Evolutionary conservation across 53 echinoderm and acorn worm species (phyloP).

Genomic region (Apostichopus leukothele): DNA sequence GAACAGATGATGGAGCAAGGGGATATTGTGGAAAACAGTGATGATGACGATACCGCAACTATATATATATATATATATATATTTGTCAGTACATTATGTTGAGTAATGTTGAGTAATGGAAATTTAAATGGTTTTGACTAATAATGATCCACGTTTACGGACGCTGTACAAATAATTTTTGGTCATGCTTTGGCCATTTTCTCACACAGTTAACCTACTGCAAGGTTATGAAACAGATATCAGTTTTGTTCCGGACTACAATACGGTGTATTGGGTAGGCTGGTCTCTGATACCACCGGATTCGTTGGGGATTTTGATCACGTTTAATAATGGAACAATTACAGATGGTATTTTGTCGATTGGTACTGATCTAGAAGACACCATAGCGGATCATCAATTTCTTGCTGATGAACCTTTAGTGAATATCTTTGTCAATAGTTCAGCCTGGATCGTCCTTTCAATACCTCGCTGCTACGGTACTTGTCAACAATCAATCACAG

Average conservation of each 20-base stretch:
- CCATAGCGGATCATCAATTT: background rate
- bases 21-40: constrained; percentile 1
- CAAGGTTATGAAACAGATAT: background rate
- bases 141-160: too few relatives aligned
- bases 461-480: background rate
- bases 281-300: background rate
- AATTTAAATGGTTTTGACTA: too few relatives aligned
- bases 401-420: background rate
- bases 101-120: too few relatives aligned
- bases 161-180: too few relatives aligned
- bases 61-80: too few relatives aligned
- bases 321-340: background rate
- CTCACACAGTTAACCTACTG: background rate
- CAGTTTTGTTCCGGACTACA: background rate
- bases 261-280: background rate
- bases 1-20: background rate
- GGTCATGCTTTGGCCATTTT: too few relatives aligned
- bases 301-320: background rate
- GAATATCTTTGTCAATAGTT: background rate
- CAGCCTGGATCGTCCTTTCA: background rate
- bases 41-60: background rate
- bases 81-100: too few relatives aligned
- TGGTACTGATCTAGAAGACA: background rate
- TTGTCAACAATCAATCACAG: background rate
- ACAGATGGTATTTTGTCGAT: background rate